Evolutionary conservation across 2,888 invertebrate species (phyloP), one percentile per base, ranked within the genome.

Genomic region (Hypomecis punctinalis): DNA sequence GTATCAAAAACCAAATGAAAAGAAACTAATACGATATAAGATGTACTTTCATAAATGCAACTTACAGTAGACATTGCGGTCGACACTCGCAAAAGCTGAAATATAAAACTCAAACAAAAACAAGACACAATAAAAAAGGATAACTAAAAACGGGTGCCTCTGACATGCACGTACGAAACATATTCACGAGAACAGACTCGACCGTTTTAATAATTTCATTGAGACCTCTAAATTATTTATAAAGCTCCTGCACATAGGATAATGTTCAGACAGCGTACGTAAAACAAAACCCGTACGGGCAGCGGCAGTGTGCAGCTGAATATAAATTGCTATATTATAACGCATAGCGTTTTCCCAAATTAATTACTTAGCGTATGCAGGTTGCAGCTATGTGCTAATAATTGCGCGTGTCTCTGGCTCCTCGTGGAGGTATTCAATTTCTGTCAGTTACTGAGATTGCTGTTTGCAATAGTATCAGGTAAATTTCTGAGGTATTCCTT

Each of bases 301-400:
- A 75, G 68, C 49, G 67, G 68, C 61, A 61, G 71, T 78, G 72
- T 83, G 80, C 78, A 78, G 71, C 69, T 61, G 83, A 83, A 86
- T 86, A 82, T 81, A 81, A 84, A 85, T 84, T 79, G 75, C 79
- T 73, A 68, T 82, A 84, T 83, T 86, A 82, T 78, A 82, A 81
- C 78, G 77, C 76, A 81, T 76, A 79, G 75, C 53, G 77, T 66
- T 80, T 75, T 72, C 65, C 70, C 57, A 79, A 83, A 83, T 80
- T 82, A 85, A 85, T 85, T 82, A 82, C 71, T 73, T 79, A 74
- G 71, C 75, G 66, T 61, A 61, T 68, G 66, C 63, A 59, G 60
- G 67, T 62, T 67, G 63, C 75, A 79, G 74, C 67, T 65, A 57
- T 66, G 56, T 63, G 69, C 68, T 68, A 63, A 65, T 68, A 70